phyloP scores from a whole-genome alignment of 2,888 invertebrate species.

The Drosophila histrio region DNA sequence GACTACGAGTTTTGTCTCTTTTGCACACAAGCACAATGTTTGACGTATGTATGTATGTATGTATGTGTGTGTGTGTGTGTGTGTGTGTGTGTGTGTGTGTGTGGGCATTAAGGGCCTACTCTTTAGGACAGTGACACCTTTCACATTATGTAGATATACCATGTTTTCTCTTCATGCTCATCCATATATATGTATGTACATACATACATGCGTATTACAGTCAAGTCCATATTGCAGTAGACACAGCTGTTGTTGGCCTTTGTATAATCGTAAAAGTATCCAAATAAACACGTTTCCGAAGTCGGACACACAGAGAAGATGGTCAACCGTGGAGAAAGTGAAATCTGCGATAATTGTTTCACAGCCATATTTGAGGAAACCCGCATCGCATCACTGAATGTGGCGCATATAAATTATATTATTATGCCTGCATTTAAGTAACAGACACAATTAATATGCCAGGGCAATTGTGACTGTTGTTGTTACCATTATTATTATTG shows the following conservation, averaged over 20 bases:
- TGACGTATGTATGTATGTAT: too few species aligned
- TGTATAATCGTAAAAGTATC: not conserved
- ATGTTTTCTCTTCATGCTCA: not conserved
- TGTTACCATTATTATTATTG: conserved; percentile 20
- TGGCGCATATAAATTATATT: conserved; percentile 49
- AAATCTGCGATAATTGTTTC: not conserved
- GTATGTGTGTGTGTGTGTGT: too few species aligned
- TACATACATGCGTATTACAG: too few species aligned
- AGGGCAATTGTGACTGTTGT: conserved; percentile 14
- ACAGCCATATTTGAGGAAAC: not conserved
- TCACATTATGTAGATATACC: not conserved
- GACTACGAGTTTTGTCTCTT: too few species aligned
- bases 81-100: too few species aligned
- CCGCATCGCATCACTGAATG: conserved; percentile 6
- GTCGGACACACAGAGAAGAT: too few species aligned
- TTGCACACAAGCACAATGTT: too few species aligned
- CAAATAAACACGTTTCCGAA: not conserved
- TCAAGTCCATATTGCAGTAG: not conserved
- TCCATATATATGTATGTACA: too few species aligned
- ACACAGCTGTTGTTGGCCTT: not conserved
- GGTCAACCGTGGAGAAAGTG: not conserved
- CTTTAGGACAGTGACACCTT: too few species aligned
- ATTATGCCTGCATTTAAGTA: conserved; percentile 33
- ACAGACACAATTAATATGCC: conserved; percentile 35
- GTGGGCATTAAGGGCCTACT: too few species aligned